Evolutionary conservation across 2,113 vertebrate species (phyloP), one percentile per base, ranked within the genome.

Genomic region (Scomber colias): DNA sequence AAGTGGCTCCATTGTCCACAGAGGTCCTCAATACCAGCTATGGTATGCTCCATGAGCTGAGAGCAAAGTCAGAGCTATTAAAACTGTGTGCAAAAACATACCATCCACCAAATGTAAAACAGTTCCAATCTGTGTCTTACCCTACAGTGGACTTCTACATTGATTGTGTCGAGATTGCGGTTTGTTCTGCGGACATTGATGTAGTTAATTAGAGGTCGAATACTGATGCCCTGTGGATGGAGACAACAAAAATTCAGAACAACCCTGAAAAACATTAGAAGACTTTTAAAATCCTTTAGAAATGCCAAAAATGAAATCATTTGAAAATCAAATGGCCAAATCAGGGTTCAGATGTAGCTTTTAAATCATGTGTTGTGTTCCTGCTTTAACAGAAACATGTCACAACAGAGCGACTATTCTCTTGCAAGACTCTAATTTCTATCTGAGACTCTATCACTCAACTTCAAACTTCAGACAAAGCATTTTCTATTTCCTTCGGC

Each of bases 1-100:
- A 97, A 97, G 93, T 97, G 98, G 86, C 97, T 96, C 97, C 97
- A 99, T 30, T 99, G 98, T 86, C 98, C 98, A 77, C 98, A 99
- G 0, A 99, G 95, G 85, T 99, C 98, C 92, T 99, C 98, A 82
- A 99, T 95, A 14, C 97, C 98, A 27, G 96, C 96, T 65, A 98
- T 95, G 56, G 97, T 96, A 0, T 99, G 98, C 78, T 99, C 98
- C 92, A 99, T 98, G 83, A 98, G 94, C 98, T 99, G 89, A 91
- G 30, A 40, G 79, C 21, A 74, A 71, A 74, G 27, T 0, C 2
- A 55, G 0, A 79, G 53, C 3, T 13, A 19, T 85, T 45, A 75
- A 46, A 10, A 27, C 12, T 1, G 9, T 10, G 16, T 0, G 1
- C 27, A 24, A 4, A 46, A 49, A 60, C 12, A 46, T 9, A 12